These are phyloP conservation scores for Chloroceryle inda DNA, from an alignment of 2,797 vertebrate species.

Conservation along the genomic window DNA sequence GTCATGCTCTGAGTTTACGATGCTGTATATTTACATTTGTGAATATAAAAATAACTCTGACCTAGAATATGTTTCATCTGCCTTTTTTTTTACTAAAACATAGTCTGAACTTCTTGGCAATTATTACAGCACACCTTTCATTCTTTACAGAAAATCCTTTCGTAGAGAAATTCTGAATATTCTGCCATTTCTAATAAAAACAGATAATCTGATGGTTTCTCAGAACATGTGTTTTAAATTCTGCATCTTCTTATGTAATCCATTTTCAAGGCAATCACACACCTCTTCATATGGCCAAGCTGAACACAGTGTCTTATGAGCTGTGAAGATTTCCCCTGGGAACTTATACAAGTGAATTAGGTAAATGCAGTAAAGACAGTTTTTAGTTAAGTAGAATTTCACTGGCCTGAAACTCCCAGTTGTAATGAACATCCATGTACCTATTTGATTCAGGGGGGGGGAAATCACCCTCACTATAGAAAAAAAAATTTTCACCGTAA, in stretches of 20 bases:
- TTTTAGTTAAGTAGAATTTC: background rate
- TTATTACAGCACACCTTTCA: background rate
- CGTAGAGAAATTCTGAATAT: background rate
- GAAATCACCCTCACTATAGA: background rate
- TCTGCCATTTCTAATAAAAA: background rate
- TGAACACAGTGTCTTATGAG: background rate
- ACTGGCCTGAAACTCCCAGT: background rate
- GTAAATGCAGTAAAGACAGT: background rate
- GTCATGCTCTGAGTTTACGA: background rate
- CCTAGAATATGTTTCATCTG: background rate
- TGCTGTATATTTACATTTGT: background rate
- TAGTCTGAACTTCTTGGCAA: background rate
- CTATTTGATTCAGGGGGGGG: background rate
- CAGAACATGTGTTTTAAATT: background rate
- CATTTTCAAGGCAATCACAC: background rate
- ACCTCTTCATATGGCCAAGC: background rate
- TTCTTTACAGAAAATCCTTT: background rate
- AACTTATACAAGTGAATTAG: background rate
- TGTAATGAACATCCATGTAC: background rate
- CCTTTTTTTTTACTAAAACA: background rate
- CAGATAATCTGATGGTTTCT: background rate
- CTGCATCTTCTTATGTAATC: background rate
- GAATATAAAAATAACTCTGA: background rate
- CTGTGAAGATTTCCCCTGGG: background rate
- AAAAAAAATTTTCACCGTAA: background rate